These are phyloP conservation scores for Anthoptus insignis DNA, from an alignment of 2,888 invertebrate species.

Conservation along the genomic window DNA sequence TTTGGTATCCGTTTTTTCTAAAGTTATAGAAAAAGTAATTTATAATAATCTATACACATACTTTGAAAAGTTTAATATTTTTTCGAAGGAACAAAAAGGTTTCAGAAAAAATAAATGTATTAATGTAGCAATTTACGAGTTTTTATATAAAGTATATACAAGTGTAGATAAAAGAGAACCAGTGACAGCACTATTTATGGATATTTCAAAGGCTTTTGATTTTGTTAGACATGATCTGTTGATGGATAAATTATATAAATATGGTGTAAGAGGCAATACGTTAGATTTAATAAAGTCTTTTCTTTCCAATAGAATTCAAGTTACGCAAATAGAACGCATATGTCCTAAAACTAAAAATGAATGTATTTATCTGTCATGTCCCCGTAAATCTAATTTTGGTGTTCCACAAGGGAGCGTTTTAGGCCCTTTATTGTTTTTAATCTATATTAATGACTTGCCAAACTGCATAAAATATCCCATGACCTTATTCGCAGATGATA, in stretches of 20 bases:
- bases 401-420: constrained; percentile 41
- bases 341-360: constrained; percentile 9
- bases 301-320: constrained; percentile 29
- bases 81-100: constrained; percentile 33
- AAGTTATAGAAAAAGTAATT: constrained; percentile 36
- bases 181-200: constrained; percentile 30
- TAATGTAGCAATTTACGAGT: constrained; percentile 15
- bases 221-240: constrained; percentile 36
- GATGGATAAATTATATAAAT: constrained; percentile 22
- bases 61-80: constrained; percentile 30
- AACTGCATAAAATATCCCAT: constrained; percentile 10
- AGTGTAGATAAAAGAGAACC: neutral
- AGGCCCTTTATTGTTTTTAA: constrained; percentile 29
- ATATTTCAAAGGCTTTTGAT: constrained; percentile 43
- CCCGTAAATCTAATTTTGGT: constrained; percentile 9
- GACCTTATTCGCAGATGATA: constrained; percentile 37
- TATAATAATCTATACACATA: constrained; percentile 17
- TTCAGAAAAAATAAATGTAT: constrained; percentile 27
- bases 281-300: constrained; percentile 36
- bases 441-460: constrained; percentile 32
- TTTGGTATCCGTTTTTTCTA: constrained; percentile 26
- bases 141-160: neutral
- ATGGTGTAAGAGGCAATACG: neutral
- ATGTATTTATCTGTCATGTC: constrained; percentile 15
- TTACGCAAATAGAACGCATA: constrained; percentile 20